Evolutionary conservation across 2,888 invertebrate genomes (phyloP), one percentile per base, ranked within the genome.

Genomic region (Furcula furcula): DNA sequence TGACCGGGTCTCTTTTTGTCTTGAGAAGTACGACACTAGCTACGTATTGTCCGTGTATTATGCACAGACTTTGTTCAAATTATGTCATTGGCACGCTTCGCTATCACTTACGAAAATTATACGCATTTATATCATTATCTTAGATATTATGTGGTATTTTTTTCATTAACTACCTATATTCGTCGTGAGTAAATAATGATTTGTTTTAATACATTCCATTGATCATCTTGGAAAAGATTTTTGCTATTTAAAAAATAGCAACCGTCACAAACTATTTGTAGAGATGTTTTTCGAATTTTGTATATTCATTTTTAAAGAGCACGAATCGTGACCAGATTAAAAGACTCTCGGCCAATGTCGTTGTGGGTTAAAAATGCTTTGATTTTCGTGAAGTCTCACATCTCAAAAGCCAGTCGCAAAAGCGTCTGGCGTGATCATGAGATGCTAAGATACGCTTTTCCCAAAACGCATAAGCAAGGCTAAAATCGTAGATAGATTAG

Each of bases 1-100:
- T 76, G 59, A 78, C 77, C 73, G 58, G 77, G 80, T 78, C 64
- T 59, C 56, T 65, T 66, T 65, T 75, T 76, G 69, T 67, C 53
- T 68, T 39, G 37, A 50, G 36, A 32, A 38, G 40, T 55, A 49
- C 55, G 61, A 56, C 61, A 51, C 58, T 55, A 54, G 28, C 50
- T 46, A 36, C 60, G n/a, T 56, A 71, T 70, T 74, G 57, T 63
- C 37, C 36, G 33, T 37, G 36, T 27, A 40, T 37, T 34, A 32
- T 46, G 43, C 40, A 41, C 32, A 49, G 36, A 33, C 29, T 19
- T 33, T 36, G 29, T 34, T 31, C 29, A 30, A 55, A 60, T 46
- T 40, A 43, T 60, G 53, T 36, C 39, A 60, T 46, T 37, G 41
- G 29, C 34, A 48, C 31, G 41, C 41, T 56, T 44, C 26, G 36